Evolutionary conservation across 2,888 invertebrate species (phyloP).

Genomic region (Hololepta plana): DNA sequence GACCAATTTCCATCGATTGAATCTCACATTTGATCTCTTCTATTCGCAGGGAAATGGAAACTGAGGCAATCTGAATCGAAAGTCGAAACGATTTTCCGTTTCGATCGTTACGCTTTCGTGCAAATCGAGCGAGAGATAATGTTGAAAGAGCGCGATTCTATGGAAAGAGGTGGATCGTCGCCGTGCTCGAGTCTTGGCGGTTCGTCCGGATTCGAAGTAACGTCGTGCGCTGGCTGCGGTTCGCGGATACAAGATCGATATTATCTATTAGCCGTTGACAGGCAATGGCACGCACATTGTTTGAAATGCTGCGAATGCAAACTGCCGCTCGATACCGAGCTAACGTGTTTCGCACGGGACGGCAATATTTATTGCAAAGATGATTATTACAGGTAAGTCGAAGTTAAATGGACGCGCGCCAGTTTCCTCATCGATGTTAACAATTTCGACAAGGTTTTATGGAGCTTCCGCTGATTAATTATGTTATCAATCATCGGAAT

Average conservation of each 20-base stretch:
- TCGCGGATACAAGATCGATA: slow-evolving; percentile 41
- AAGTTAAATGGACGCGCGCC: too few relatives aligned
- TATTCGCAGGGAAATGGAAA: too few relatives aligned
- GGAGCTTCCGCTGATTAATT: too few relatives aligned
- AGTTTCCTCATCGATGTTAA: too few relatives aligned
- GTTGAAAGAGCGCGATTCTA: slow-evolving; percentile 51
- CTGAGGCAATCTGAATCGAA: too few relatives aligned
- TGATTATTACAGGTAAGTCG: slow-evolving; percentile 80
- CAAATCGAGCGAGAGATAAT: slow-evolving; percentile 27
- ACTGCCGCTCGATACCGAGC: slow-evolving; percentile 64
- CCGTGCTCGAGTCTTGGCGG: slow-evolving; percentile 27
- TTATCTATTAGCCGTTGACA: slow-evolving; percentile 70
- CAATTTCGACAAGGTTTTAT: too few relatives aligned
- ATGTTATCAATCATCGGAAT: too few relatives aligned
- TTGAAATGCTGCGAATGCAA: slow-evolving; percentile 74
- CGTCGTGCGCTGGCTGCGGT: slow-evolving; percentile 41
- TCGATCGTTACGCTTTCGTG: too few relatives aligned
- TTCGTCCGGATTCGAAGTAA: slow-evolving; percentile 21
- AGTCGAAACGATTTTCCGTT: too few relatives aligned
- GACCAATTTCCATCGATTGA: too few relatives aligned
- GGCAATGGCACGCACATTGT: slow-evolving; percentile 79
- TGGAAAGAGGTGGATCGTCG: slow-evolving; percentile 29
- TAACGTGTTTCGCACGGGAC: slow-evolving; percentile 77
- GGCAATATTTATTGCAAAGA: slow-evolving; percentile 88
- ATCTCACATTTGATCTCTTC: too few relatives aligned